Evolutionary conservation across 2,113 vertebrate species (phyloP).

Genomic region (Diadophis punctatus): DNA sequence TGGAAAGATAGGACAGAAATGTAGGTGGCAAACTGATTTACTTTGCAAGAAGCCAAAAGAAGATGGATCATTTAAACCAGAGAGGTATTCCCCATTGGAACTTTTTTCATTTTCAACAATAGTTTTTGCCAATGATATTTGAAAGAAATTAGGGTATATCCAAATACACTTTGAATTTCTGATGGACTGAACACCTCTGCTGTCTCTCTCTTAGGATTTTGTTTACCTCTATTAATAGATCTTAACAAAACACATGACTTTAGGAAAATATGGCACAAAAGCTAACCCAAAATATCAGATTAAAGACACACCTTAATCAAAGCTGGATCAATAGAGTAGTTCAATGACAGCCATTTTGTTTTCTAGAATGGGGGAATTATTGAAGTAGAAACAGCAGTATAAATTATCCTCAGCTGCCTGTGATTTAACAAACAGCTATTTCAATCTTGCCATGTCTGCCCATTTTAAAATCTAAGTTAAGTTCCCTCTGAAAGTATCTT

Average conservation of each 20-base stretch:
- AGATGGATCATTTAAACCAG: background rate
- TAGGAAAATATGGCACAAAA: background rate
- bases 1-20: background rate
- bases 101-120: background rate
- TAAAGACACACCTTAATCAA: background rate
- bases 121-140: background rate
- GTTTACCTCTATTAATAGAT: background rate
- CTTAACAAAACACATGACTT: background rate
- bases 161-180: background rate
- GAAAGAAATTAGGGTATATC: background rate
- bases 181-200: background rate
- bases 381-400: background rate
- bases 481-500: background rate
- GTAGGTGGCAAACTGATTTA: background rate
- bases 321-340: background rate
- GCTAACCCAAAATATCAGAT: background rate
- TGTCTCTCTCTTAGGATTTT: constrained; percentile 5
- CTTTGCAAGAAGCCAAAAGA: background rate
- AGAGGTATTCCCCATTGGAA: background rate
- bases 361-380: background rate
- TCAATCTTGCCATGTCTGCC: background rate
- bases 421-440: background rate
- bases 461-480: fast-evolving
- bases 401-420: background rate
- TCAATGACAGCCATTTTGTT: background rate